phyloP scores from a whole-genome alignment of 2,797 vertebrate genomes.

The Cirrhinus molitorella region DNA sequence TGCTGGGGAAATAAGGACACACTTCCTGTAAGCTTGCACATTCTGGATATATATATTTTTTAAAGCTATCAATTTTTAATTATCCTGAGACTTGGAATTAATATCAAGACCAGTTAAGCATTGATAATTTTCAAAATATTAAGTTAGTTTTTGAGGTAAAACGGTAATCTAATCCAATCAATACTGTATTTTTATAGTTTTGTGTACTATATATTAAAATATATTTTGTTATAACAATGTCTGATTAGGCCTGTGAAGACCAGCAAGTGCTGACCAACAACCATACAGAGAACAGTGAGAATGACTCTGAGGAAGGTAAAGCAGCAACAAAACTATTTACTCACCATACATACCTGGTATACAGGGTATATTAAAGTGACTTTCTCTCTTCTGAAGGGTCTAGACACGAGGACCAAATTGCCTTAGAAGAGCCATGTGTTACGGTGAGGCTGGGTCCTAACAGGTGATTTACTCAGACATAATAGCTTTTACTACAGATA shows the following conservation, averaged over 20 bases:
- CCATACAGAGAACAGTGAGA: constrained; percentile 61
- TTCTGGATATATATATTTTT: not conserved
- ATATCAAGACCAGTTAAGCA: not conserved
- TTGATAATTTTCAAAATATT: not conserved
- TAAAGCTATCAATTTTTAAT: not conserved
- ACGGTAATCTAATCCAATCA: not conserved
- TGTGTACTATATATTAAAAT: not conserved
- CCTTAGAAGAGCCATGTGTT: constrained; percentile 74
- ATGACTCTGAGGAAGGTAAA: constrained; percentile 76
- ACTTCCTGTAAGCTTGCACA: not conserved
- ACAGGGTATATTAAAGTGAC: not conserved
- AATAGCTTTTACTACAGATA: not conserved
- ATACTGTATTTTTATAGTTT: not conserved
- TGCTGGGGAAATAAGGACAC: not conserved
- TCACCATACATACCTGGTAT: not conserved
- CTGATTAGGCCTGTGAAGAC: constrained; percentile 60
- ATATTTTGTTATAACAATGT: not conserved
- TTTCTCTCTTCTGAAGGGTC: constrained; percentile 64
- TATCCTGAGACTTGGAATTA: not conserved
- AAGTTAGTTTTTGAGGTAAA: not conserved
- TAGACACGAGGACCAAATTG: constrained; percentile 65
- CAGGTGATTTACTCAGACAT: constrained; percentile 68
- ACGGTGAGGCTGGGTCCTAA: constrained; percentile 76
- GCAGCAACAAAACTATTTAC: not conserved
- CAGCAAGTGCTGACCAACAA: constrained; percentile 1